Percentiles rank a stretch among this genome's conserved stretches.
phyloP scores from a whole-genome alignment of 1,140 invertebrate genomes.

The Centruroides vittatus region DNA sequence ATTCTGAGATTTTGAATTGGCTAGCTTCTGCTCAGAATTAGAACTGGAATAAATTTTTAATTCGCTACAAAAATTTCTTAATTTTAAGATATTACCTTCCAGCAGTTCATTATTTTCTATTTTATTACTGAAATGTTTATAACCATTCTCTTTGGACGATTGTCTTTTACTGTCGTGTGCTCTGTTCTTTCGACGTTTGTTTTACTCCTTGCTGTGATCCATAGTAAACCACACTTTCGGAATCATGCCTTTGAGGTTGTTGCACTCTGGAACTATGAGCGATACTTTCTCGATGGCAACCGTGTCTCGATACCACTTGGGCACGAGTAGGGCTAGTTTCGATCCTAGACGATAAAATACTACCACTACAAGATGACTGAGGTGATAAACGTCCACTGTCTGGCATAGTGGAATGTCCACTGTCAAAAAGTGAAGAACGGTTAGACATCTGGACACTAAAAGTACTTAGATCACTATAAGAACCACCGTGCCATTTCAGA shows the following conservation, averaged over 20 bases:
- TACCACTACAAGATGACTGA: conserved; percentile 34
- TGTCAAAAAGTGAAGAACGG: conserved; percentile 17
- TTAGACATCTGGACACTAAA: conserved; percentile 18
- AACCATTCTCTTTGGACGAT: too few relatives aligned
- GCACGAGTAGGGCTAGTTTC: conserved; percentile 25
- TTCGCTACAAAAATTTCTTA: too few relatives aligned
- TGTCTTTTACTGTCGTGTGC: too few relatives aligned
- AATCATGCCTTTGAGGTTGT: conserved; percentile 62
- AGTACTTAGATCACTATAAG: conserved; percentile 52
- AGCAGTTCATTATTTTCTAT: too few relatives aligned
- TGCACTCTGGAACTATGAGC: conserved; percentile 63
- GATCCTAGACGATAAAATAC: conserved; percentile 20
- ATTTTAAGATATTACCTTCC: too few relatives aligned
- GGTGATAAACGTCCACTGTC: conserved; percentile 18
- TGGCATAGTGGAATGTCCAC: conserved; percentile 19
- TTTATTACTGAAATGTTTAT: too few relatives aligned
- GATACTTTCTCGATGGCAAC: conserved; percentile 32
- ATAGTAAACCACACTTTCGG: conserved; percentile 56
- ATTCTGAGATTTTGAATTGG: background rate
- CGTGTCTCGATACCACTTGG: conserved; percentile 18
- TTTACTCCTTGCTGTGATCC: conserved; percentile 6
- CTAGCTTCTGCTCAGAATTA: too few relatives aligned
- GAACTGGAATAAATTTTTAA: too few relatives aligned
- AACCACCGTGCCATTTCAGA: conserved; percentile 58
- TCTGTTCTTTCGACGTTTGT: too few relatives aligned